A percentile compares a stretch with the other conserved stretches of the same genome.
Evolutionary conservation across 2,888 invertebrate genomes (phyloP).

Genomic region (Hemistola chrysoprasaria): DNA sequence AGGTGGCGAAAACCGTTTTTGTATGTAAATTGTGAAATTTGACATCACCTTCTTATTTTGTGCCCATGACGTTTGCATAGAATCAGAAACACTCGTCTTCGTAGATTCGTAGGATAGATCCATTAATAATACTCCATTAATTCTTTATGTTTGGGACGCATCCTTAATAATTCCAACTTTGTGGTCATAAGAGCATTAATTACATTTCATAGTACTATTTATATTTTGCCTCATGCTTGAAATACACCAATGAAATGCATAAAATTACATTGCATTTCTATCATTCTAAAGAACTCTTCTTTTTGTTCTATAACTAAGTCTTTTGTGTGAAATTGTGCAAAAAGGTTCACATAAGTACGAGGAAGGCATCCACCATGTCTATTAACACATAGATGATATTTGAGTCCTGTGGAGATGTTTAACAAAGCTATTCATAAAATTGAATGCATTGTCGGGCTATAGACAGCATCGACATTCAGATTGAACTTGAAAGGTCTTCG

Average conservation of each 20-base stretch:
- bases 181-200: no score
- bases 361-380: slow-evolving; percentile 41
- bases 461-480: slow-evolving; percentile 45
- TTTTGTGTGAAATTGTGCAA: slow-evolving; percentile 36
- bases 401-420: slow-evolving; percentile 44
- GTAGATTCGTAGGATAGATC: no score
- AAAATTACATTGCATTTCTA: slow-evolving; percentile 18
- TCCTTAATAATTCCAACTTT: no score
- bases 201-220: no score
- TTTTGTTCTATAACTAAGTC: slow-evolving; percentile 29
- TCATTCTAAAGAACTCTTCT: slow-evolving; percentile 17
- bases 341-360: slow-evolving; percentile 31
- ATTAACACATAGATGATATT: slow-evolving; percentile 54
- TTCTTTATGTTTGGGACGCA: no score
- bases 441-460: slow-evolving; percentile 47
- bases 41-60: no score
- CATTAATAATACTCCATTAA: no score
- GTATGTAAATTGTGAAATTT: no score
- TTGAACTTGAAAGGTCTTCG: slow-evolving; percentile 32
- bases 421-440: slow-evolving; percentile 67
- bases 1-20: no score
- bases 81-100: no score
- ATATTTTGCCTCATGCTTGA: slow-evolving; percentile 11
- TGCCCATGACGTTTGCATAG: no score
- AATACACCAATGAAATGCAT: slow-evolving; percentile 10